phyloP scores from a whole-genome alignment of 2,888 invertebrate genomes.

The Tiliacea citrago region DNA sequence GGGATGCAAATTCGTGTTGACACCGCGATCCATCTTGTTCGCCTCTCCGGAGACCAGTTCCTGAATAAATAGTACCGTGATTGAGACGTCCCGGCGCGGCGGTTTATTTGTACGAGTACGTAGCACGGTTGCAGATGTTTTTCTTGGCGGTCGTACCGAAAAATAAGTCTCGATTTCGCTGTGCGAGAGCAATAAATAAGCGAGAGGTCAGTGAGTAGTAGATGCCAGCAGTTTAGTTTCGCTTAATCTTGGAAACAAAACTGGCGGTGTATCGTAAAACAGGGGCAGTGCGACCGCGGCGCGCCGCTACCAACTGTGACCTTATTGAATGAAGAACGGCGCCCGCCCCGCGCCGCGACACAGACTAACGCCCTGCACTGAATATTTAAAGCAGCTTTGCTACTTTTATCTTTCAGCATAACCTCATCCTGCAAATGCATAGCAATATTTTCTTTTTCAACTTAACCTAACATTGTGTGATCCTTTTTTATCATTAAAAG shows the following conservation, averaged over 20 bases:
- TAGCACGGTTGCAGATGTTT: conserved; percentile 80
- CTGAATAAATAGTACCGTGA: conserved; percentile 88
- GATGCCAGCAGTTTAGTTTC: conserved; percentile 84
- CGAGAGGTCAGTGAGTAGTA: conserved; percentile 79
- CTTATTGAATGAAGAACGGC: conserved; percentile 82
- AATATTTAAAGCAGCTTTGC: conserved; percentile 67
- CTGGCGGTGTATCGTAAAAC: conserved; percentile 83
- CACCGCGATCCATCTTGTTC: conserved; percentile 90
- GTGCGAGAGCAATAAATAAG: conserved; percentile 76
- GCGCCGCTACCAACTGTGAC: conserved; percentile 84
- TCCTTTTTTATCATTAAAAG: no score
- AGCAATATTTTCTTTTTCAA: conserved; percentile 4
- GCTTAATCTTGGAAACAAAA: conserved; percentile 88
- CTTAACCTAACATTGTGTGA: background rate
- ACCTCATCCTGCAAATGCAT: conserved; percentile 28
- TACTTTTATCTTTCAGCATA: conserved; percentile 59
- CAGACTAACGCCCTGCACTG: conserved; percentile 70
- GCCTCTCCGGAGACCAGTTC: conserved; percentile 87
- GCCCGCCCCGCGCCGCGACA: conserved; percentile 73
- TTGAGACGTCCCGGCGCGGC: conserved; percentile 82
- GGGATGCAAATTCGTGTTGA: conserved; percentile 91
- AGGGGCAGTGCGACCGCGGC: conserved; percentile 74
- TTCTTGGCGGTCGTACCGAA: conserved; percentile 73
- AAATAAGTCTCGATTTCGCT: conserved; percentile 72
- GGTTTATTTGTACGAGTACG: conserved; percentile 82